Percentiles rank a stretch among this genome's conserved stretches.
Evolutionary conservation across 2,888 invertebrate species (phyloP).

Genomic region (Synanthedon andrenaeformis): DNA sequence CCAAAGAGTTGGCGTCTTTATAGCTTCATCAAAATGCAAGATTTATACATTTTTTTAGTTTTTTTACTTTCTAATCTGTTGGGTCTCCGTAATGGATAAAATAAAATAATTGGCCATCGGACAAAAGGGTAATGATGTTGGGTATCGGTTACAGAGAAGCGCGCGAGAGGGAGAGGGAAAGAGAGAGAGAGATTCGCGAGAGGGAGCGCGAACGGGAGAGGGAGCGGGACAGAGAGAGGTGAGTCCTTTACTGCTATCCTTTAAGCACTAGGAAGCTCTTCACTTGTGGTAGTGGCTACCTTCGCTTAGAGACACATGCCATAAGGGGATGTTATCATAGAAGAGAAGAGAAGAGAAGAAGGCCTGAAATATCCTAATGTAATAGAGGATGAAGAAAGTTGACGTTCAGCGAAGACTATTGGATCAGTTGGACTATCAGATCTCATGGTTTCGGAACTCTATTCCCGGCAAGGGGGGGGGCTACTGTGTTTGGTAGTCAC

Average conservation of each 20-base stretch:
- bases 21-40: too few relatives aligned
- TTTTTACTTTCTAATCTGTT: too few relatives aligned
- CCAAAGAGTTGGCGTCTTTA: too few relatives aligned
- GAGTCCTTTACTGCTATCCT: background rate
- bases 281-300: background rate
- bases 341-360: too few relatives aligned
- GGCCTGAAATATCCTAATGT: too few relatives aligned
- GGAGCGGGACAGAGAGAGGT: constrained; percentile 31
- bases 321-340: background rate
- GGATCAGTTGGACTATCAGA: constrained; percentile 5
- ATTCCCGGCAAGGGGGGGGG: too few relatives aligned
- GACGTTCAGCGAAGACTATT: constrained; percentile 3
- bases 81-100: too few relatives aligned
- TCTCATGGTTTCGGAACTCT: background rate
- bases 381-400: too few relatives aligned
- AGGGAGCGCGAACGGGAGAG: constrained; percentile 32
- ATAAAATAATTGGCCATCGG: constrained; percentile 12
- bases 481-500: too few relatives aligned
- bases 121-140: constrained; percentile 16
- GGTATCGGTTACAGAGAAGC: constrained; percentile 25
- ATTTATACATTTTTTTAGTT: too few relatives aligned
- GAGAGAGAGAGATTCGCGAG: constrained; percentile 36
- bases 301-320: too few relatives aligned
- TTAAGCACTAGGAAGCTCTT: background rate
- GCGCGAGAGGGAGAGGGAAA: constrained; percentile 13